Evolutionary conservation across 2,888 invertebrate genomes (phyloP).

Genomic region (Lagria hirta): DNA sequence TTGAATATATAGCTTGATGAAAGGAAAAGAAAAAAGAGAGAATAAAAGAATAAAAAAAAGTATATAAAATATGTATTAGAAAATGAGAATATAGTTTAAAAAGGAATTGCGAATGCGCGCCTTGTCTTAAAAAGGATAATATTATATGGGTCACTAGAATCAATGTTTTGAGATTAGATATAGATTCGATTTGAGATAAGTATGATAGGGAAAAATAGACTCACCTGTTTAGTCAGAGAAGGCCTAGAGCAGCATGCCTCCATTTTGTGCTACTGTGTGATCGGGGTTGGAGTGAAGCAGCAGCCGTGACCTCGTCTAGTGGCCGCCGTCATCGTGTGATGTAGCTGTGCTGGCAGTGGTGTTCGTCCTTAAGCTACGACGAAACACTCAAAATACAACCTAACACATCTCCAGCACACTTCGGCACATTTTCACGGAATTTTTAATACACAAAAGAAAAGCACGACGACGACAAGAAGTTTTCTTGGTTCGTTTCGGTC

Average conservation of each 20-base stretch:
- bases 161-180: conserved; percentile 23
- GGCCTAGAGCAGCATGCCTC: conserved; percentile 48
- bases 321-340: conserved; percentile 30
- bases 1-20: too few relatives aligned
- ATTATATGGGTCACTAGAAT: conserved; percentile 28
- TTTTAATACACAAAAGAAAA: too few relatives aligned
- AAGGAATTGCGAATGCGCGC: too few relatives aligned
- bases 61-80: too few relatives aligned
- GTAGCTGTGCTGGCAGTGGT: conserved; percentile 2
- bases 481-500: conserved; percentile 29
- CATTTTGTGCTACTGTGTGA: conserved; percentile 42
- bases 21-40: too few relatives aligned
- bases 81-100: too few relatives aligned
- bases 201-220: conserved; percentile 28
- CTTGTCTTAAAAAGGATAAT: too few relatives aligned
- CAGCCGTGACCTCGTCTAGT: conserved; percentile 27
- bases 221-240: conserved; percentile 53
- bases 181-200: too few relatives aligned
- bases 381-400: not conserved
- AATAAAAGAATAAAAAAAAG: too few relatives aligned
- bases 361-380: not conserved
- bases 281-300: conserved; percentile 30
- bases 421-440: conserved; percentile 1
- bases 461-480: not conserved
- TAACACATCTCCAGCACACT: not conserved